Conservation (phyloP, 2,113 vertebrate species). For the rat (Rattus norvegicus) region DNA sequence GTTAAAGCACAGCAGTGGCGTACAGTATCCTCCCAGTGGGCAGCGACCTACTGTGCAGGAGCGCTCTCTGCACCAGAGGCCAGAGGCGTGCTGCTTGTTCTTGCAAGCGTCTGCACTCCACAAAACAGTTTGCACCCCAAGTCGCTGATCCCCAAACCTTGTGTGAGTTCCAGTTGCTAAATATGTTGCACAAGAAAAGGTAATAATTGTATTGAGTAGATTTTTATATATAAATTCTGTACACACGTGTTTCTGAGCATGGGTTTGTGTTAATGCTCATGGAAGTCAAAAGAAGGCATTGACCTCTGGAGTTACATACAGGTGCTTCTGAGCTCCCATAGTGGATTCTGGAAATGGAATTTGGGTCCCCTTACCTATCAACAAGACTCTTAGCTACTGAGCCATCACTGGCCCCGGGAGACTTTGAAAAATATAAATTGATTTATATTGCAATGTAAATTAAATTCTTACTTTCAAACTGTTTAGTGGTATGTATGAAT, state of each 20-base stretch:
- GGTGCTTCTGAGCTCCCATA: neutral
- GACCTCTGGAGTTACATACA: neutral
- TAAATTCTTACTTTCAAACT: neutral
- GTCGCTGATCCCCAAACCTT: constrained; percentile 21
- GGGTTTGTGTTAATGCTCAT: neutral
- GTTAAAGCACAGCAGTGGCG: neutral
- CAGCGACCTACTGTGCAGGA: neutral
- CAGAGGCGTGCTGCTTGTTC: neutral
- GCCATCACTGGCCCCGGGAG: neutral
- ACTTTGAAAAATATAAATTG: neutral
- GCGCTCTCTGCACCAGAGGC: neutral
- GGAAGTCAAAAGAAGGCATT: neutral
- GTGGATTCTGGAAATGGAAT: neutral
- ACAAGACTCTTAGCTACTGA: neutral
- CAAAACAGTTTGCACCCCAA: constrained; percentile 27
- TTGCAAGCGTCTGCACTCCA: constrained; percentile 6
- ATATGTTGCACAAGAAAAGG: constrained; percentile 10
- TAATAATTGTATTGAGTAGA: neutral
- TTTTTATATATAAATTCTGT: neutral
- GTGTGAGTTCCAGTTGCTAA: neutral
- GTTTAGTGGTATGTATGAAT: neutral
- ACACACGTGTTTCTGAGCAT: neutral
- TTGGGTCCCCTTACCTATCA: neutral
- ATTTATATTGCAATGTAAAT: neutral
- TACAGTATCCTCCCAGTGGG: neutral